These are phyloP conservation scores for Rhabdophis nuchalis DNA, from an alignment of 2,797 vertebrate species.

Conservation along the genomic window DNA sequence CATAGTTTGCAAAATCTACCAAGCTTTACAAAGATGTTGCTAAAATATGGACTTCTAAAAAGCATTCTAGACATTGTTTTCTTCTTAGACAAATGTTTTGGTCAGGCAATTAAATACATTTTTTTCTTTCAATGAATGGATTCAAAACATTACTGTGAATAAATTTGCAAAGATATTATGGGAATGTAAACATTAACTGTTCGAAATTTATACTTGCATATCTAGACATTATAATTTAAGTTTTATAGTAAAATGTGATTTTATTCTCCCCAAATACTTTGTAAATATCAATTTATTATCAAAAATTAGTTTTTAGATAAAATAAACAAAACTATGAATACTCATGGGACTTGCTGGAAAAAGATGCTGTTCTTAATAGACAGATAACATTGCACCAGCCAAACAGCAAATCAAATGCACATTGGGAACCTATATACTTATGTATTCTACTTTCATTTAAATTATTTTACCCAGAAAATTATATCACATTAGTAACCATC, in stretches of 20 bases:
- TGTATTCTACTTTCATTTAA: not conserved
- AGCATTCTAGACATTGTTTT: not conserved
- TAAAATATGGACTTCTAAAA: not conserved
- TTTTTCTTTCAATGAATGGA: not conserved
- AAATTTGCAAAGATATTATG: not conserved
- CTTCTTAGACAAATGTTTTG: not conserved
- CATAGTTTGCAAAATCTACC: not conserved
- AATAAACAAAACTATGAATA: not conserved
- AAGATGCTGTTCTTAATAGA: not conserved
- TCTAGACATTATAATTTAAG: not conserved
- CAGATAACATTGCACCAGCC: not conserved
- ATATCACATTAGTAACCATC: not conserved
- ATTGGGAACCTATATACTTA: not conserved
- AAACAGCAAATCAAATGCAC: not conserved
- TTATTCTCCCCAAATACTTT: not conserved
- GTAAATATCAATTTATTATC: not conserved
- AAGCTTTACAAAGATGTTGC: not conserved
- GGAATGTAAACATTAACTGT: not conserved
- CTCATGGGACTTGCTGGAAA: not conserved
- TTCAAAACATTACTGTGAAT: not conserved
- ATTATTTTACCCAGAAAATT: not conserved
- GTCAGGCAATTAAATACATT: not conserved
- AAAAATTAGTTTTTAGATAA: not conserved
- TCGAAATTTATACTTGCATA: not conserved
- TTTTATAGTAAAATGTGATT: not conserved